phyloP scores from a whole-genome alignment of 2,113 vertebrate genomes.

The Menura novaehollandiae region DNA sequence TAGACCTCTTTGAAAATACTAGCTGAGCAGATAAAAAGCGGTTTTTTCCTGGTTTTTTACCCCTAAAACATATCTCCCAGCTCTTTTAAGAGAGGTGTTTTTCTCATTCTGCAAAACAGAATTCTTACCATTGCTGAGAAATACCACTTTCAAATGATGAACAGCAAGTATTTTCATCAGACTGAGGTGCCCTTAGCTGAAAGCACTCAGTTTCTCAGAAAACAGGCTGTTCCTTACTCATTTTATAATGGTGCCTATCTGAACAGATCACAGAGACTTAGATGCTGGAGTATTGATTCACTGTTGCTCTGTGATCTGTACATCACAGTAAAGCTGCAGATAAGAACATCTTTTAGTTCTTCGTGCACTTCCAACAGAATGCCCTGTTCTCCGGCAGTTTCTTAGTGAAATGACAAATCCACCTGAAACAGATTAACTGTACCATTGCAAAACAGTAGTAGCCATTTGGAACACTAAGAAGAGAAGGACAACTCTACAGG shows the following conservation, averaged over 20 bases:
- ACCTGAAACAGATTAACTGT: background rate
- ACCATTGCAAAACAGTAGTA: background rate
- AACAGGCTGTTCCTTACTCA: background rate
- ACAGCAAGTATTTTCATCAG: background rate
- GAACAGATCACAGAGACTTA: background rate
- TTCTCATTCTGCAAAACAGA: background rate
- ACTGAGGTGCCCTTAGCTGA: background rate
- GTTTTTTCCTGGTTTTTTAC: no score
- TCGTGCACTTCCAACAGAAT: background rate
- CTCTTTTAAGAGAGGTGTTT: background rate
- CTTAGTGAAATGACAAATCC: background rate
- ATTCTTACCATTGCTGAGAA: background rate
- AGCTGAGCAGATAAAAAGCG: background rate
- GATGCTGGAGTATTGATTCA: background rate
- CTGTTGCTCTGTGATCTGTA: background rate
- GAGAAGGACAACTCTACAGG: background rate
- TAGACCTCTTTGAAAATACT: background rate
- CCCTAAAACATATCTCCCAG: background rate
- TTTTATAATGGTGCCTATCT: background rate
- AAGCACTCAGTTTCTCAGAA: background rate
- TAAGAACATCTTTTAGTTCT: background rate
- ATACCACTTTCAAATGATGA: background rate
- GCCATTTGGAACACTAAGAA: background rate
- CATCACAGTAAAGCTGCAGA: background rate
- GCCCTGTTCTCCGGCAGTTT: background rate